A percentile compares a stretch with the other conserved stretches of the same genome.
phyloP scores from a whole-genome alignment of 2,113 vertebrate genomes.

The Numenius arquata region DNA sequence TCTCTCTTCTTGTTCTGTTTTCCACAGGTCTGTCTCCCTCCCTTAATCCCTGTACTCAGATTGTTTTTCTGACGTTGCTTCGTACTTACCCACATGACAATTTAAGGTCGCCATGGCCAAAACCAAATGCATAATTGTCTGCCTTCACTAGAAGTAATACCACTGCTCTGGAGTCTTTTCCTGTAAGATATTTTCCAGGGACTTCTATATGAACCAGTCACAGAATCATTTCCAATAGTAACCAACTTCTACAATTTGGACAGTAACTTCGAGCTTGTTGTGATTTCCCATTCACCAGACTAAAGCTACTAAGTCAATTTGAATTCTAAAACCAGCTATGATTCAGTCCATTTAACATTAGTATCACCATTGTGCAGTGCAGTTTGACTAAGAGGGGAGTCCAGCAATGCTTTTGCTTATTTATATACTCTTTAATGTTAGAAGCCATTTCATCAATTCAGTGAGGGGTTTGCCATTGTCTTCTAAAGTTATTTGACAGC shows the following conservation, averaged over 20 bases:
- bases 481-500: background rate
- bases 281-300: background rate
- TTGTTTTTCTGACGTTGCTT: background rate
- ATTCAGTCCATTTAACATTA: background rate
- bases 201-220: background rate
- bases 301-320: background rate
- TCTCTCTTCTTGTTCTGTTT: background rate
- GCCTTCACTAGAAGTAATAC: background rate
- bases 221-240: background rate
- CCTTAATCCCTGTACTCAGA: background rate
- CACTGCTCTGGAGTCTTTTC: background rate
- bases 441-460: background rate
- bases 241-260: background rate
- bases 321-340: background rate
- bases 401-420: background rate
- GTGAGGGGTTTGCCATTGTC: background rate
- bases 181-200: background rate
- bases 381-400: background rate
- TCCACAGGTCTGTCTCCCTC: background rate
- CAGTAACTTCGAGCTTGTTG: background rate
- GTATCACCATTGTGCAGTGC: background rate
- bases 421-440: background rate
- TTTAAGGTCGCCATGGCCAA: background rate
- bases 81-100: background rate
- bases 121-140: background rate